Evolutionary conservation across 1,140 invertebrate species (phyloP).

Genomic region (Araneus ventricosus): DNA sequence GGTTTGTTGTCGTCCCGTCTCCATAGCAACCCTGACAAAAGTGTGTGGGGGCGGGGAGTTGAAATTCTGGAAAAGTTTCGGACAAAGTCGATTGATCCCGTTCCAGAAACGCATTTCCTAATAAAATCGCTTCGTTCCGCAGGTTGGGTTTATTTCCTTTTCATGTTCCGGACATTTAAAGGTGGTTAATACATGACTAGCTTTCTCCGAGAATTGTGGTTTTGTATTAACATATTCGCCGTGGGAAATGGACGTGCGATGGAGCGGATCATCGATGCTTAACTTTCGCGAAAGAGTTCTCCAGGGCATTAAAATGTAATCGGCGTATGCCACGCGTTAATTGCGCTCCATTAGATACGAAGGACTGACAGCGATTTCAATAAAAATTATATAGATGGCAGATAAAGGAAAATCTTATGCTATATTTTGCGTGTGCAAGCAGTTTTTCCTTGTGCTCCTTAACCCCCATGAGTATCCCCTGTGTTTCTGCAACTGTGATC

Average conservation of each 20-base stretch:
- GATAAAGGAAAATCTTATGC: too few relatives aligned
- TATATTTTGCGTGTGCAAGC: too few relatives aligned
- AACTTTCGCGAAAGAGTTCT: not conserved
- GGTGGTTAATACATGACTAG: conserved; percentile 15
- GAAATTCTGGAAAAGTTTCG: conserved; percentile 19
- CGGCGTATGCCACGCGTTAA: too few relatives aligned
- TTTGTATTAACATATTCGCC: not conserved
- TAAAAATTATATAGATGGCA: too few relatives aligned
- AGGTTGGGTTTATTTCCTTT: not conserved
- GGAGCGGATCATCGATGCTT: not conserved
- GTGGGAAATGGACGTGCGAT: not conserved
- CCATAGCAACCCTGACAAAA: not conserved
- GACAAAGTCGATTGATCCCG: not conserved
- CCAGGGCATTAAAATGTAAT: too few relatives aligned
- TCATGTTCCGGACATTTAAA: conserved; percentile 14
- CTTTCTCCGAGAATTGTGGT: not conserved
- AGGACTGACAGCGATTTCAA: too few relatives aligned
- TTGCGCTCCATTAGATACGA: too few relatives aligned
- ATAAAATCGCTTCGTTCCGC: not conserved
- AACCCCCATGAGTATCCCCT: too few relatives aligned
- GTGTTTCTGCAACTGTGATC: too few relatives aligned
- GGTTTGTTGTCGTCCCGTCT: not conserved
- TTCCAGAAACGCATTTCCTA: not conserved
- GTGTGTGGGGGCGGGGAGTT: not conserved
- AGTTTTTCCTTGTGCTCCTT: too few relatives aligned